A percentile compares a stretch with the other conserved stretches of the same genome.
Conservation (phyloP, 2,888 invertebrate species). For the Ophion costatus region DNA sequence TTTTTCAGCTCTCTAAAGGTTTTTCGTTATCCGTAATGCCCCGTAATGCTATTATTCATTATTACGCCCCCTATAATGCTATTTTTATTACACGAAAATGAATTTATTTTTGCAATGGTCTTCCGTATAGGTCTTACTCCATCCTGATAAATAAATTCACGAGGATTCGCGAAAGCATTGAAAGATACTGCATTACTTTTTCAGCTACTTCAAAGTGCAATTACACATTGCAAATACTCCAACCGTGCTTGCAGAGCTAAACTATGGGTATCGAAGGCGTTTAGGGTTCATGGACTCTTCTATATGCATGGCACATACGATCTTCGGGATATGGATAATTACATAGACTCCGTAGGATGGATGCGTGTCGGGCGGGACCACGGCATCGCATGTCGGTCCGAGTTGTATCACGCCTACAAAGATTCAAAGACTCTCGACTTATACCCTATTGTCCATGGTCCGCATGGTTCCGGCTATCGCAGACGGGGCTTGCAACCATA, state of each 20-base stretch:
- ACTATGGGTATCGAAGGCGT: slow-evolving; percentile 4
- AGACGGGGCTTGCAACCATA: slow-evolving; percentile 34
- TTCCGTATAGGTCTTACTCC: no score
- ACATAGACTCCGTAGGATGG: slow-evolving; percentile 76
- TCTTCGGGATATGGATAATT: slow-evolving; percentile 78
- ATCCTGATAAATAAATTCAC: no score
- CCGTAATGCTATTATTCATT: no score
- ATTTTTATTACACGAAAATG: no score
- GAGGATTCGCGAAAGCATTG: no score
- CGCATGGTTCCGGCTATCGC: slow-evolving; percentile 51
- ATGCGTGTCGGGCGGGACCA: slow-evolving; percentile 77
- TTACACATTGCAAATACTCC: no score
- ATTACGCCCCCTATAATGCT: no score
- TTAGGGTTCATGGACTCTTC: slow-evolving; percentile 10
- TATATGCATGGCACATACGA: slow-evolving; percentile 44
- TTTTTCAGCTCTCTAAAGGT: no score
- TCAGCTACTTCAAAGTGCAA: no score
- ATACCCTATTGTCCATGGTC: slow-evolving; percentile 70
- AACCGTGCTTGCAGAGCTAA: background rate
- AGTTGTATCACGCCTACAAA: slow-evolving; percentile 76
- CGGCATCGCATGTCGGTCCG: slow-evolving; percentile 74
- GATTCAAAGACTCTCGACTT: slow-evolving; percentile 65
- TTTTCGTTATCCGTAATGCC: no score
- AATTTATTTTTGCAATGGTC: no score
- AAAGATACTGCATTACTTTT: no score